Percentiles rank a stretch among this genome's conserved stretches.
Conservation (phyloP, 2,113 vertebrate genomes). For the Genyomyrus donnyi region DNA sequence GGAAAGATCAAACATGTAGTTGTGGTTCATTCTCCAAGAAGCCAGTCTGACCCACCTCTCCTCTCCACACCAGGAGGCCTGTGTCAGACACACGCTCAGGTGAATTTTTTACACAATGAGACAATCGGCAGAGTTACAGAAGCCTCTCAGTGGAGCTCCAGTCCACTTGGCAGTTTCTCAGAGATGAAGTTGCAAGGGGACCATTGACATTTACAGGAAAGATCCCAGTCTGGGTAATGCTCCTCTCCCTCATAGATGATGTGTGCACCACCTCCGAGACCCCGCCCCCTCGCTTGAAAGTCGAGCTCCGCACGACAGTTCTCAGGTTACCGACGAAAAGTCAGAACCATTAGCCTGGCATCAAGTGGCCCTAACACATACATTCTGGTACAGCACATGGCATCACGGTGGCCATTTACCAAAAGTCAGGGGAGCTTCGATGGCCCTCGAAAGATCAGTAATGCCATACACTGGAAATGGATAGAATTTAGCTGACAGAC, state of each 20-base stretch:
- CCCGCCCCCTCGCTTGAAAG: background rate
- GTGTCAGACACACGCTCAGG: background rate
- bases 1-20: background rate
- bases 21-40: background rate
- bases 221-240: slow-evolving; percentile 16
- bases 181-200: background rate
- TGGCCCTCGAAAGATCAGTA: slow-evolving; percentile 48
- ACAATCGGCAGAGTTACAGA: background rate
- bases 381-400: slow-evolving; percentile 79
- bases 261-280: background rate
- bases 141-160: background rate
- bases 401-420: slow-evolving; percentile 73
- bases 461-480: slow-evolving; percentile 48
- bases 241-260: slow-evolving; percentile 12
- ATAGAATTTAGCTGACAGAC: slow-evolving; percentile 35
- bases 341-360: slow-evolving; percentile 70
- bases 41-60: background rate
- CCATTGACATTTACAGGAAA: slow-evolving; percentile 20
- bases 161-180: background rate
- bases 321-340: slow-evolving; percentile 46
- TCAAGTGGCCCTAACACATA: slow-evolving; percentile 70
- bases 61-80: background rate
- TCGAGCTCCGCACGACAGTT: background rate
- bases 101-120: slow-evolving; percentile 9
- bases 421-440: slow-evolving; percentile 66